phyloP scores from a whole-genome alignment of 2,113 vertebrate species.

The Elaphurus davidianus region DNA sequence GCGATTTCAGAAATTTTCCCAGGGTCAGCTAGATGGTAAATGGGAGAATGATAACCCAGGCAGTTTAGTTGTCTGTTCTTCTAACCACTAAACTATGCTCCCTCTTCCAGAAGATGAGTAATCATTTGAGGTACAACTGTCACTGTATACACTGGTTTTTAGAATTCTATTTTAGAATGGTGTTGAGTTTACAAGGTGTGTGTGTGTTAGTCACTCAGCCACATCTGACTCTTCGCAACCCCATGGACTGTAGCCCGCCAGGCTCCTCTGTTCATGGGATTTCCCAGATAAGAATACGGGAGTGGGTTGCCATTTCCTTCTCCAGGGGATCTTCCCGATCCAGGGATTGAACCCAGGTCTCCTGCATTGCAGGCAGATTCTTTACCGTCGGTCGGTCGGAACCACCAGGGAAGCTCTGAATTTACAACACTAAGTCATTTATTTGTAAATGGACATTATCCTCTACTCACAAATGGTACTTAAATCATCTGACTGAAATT shows the following conservation, averaged over 20 bases:
- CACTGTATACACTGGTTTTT: background rate
- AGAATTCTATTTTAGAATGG: background rate
- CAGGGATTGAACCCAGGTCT: background rate
- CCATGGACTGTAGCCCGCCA: background rate
- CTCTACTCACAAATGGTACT: background rate
- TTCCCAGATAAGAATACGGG: fast-evolving
- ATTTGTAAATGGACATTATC: background rate
- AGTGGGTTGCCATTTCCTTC: background rate
- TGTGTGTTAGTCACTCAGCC: background rate
- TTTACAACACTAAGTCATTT: background rate
- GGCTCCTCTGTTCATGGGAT: background rate
- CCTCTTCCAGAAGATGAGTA: background rate
- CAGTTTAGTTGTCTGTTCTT: background rate
- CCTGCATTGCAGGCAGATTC: fast-evolving
- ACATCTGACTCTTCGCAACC: background rate
- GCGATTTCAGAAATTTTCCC: background rate
- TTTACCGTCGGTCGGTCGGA: background rate
- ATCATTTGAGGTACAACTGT: background rate
- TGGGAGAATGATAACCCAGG: background rate
- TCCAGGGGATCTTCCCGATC: background rate
- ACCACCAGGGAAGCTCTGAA: background rate
- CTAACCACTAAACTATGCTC: background rate
- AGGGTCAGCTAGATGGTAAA: background rate
- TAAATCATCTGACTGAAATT: background rate
- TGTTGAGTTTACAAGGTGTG: background rate